Base-by-base conservation (phyloP, 2,888 invertebrate species). In the Spodoptera littoralis region DNA sequence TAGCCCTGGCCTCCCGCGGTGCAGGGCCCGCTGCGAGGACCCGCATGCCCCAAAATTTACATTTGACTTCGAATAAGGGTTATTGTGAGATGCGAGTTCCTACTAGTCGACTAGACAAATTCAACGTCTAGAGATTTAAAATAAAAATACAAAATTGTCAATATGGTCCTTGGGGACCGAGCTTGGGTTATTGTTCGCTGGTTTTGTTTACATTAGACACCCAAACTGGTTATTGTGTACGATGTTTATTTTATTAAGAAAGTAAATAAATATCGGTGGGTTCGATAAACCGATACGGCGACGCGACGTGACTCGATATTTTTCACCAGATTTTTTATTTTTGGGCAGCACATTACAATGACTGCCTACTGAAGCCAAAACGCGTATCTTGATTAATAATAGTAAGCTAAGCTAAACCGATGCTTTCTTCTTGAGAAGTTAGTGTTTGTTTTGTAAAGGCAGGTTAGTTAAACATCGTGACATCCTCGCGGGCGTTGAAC, bases 1-100 rank as follows among this genome's bases (percentile, higher is more conserved):
- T 80, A 79, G 83, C 61, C 62, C 73, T 65, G 84, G 79, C 85
- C 88, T 84, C 94, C 93, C 84, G 93, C 79, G 77, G 93, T 52
- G 93, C 68, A 65, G 75, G 58, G 80, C 84, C 83, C 82, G 86
- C 88, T 85, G 84, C 76, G 83, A 72, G 79, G 86, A 79, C 87
- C 88, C 88, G 84, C 83, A 88, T 88, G 81, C 81, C 80, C 83
- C 83, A 80, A 88, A 91, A 91, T 92, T 93, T 93, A 92, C 89
- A 92, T 92, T 91, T 85, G 79, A 84, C 86, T 84, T 79, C 80
- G 80, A 85, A 86, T 86, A 84, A 87, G 84, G 85, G 84, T 85
- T 85, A 84, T 85, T 86, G 80, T 84, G 73, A 80, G 56, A 50
- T 72, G 60, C 68, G 75, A 77, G 77, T 73, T 65, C 70, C 67